Conservation (phyloP, 1,140 invertebrate species). For the Drosophila cardini region DNA sequence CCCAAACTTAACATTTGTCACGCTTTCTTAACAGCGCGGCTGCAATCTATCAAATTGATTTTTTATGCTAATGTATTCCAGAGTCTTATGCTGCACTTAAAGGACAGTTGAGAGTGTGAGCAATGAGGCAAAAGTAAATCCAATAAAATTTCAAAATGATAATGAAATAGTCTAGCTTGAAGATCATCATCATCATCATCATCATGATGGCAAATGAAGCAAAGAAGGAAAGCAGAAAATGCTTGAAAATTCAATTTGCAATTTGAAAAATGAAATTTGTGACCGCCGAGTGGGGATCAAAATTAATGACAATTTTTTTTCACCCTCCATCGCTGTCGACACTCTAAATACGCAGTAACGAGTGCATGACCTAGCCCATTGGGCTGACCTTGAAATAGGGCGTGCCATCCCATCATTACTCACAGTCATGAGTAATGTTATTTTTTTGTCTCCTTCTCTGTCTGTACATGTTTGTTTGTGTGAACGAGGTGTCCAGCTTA, state of each 20-base stretch:
- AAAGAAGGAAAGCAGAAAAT: conserved; percentile 11
- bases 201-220: neutral
- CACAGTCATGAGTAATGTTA: conserved; percentile 36
- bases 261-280: conserved; percentile 77
- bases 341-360: neutral
- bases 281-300: conserved; percentile 43
- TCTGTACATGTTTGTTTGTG: no score
- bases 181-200: neutral
- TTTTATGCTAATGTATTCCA: neutral
- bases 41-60: neutral
- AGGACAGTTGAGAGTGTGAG: conserved; percentile 4
- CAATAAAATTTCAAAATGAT: conserved; percentile 41
- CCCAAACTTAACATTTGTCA: neutral
- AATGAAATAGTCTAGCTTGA: conserved; percentile 22
- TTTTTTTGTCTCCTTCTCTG: neutral
- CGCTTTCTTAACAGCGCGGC: no score
- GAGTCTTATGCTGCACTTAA: neutral
- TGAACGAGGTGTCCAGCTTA: conserved; percentile 5
- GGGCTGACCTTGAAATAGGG: conserved; percentile 36
- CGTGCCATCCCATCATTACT: conserved; percentile 8
- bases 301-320: conserved; percentile 69
- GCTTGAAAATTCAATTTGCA: conserved; percentile 72
- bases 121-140: conserved; percentile 36
- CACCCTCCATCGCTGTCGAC: neutral
- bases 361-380: conserved; percentile 60